Conservation (phyloP, 2,888 invertebrate species). For the Plagodis pulveraria region DNA sequence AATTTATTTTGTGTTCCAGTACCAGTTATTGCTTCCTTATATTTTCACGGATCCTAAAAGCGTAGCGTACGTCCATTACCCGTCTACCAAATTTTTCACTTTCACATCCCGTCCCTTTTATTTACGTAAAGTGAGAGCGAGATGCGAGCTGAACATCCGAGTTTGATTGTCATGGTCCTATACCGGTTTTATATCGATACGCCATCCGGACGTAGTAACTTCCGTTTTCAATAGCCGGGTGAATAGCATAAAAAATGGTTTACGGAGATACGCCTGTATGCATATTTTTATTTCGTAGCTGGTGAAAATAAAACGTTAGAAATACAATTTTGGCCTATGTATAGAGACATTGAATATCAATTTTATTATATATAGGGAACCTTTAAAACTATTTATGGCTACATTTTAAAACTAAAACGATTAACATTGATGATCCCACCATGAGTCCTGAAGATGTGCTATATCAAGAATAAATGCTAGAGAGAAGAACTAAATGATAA, state of each 20-base stretch:
- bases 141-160: slow-evolving; percentile 29
- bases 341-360: too few relatives aligned
- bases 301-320: too few relatives aligned
- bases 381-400: too few relatives aligned
- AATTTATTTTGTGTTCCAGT: not conserved
- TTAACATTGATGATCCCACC: too few relatives aligned
- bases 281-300: not conserved
- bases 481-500: too few relatives aligned
- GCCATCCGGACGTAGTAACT: slow-evolving; percentile 18
- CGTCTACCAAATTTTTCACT: slow-evolving; percentile 35
- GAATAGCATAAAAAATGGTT: not conserved
- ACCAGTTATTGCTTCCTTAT: not conserved
- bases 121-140: slow-evolving; percentile 11
- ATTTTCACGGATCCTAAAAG: slow-evolving; percentile 20
- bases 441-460: too few relatives aligned
- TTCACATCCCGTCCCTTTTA: slow-evolving; percentile 28
- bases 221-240: not conserved
- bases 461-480: too few relatives aligned
- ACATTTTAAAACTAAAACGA: too few relatives aligned
- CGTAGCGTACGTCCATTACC: slow-evolving; percentile 25
- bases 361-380: too few relatives aligned
- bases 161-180: slow-evolving; percentile 41
- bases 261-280: not conserved
- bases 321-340: too few relatives aligned
- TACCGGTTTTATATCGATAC: slow-evolving; percentile 44